Conservation (phyloP, 2,797 vertebrate species). For the Mus minutoides region DNA sequence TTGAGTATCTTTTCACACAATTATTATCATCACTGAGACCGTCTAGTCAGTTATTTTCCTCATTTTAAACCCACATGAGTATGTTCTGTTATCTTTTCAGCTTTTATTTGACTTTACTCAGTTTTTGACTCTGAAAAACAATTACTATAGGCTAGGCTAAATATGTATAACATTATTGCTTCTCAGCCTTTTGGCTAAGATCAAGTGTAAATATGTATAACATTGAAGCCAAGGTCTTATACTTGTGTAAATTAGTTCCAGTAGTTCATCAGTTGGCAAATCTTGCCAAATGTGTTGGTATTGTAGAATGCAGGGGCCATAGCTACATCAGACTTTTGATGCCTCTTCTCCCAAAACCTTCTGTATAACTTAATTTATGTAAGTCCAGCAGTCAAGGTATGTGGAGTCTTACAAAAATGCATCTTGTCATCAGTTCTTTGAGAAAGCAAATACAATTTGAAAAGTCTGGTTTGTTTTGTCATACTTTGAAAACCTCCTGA, state of each 20-base stretch:
- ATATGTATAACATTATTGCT: too few relatives aligned
- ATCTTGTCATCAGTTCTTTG: not conserved
- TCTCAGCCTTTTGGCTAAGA: too few relatives aligned
- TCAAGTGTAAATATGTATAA: too few relatives aligned
- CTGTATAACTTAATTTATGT: too few relatives aligned
- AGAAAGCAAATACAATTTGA: not conserved
- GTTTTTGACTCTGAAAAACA: not conserved
- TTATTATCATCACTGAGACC: not conserved
- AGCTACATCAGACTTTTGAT: too few relatives aligned
- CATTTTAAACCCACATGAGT: not conserved
- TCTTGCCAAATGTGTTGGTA: too few relatives aligned
- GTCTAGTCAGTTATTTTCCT: not conserved
- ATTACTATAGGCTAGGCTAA: not conserved
- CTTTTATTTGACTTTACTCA: not conserved
- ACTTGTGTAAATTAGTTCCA: too few relatives aligned
- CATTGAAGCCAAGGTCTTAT: not conserved
- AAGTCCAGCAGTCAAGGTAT: too few relatives aligned
- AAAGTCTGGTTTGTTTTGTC: not conserved
- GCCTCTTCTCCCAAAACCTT: too few relatives aligned
- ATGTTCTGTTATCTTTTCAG: not conserved
- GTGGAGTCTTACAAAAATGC: not conserved
- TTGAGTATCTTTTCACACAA: not conserved
- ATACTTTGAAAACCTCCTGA: not conserved
- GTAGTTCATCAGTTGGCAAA: too few relatives aligned
- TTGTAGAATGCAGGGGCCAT: too few relatives aligned